Evolutionary conservation across 2,888 invertebrate genomes (phyloP).

Genomic region (Clostera curtula): DNA sequence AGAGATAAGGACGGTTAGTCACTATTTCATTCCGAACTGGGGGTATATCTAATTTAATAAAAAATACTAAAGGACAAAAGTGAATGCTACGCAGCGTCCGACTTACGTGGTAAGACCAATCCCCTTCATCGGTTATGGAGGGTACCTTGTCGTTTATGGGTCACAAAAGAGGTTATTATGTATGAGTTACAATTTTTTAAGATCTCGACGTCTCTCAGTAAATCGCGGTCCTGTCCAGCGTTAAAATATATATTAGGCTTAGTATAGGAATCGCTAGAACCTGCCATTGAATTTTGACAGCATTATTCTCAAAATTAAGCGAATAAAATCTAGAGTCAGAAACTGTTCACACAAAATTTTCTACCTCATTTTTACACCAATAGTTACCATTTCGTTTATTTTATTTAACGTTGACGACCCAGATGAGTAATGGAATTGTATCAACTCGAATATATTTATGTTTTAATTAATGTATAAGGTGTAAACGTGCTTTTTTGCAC

Average conservation of each 20-base stretch:
- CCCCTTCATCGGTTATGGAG: too few species aligned
- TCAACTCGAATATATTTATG: constrained; percentile 25
- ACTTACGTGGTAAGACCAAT: too few species aligned
- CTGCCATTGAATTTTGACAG: constrained; percentile 36
- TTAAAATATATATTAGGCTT: constrained; percentile 30
- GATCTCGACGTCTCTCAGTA: constrained; percentile 16
- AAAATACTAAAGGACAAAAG: too few species aligned
- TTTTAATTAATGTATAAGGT: constrained; percentile 24
- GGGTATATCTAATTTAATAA: too few species aligned
- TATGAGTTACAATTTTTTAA: constrained; percentile 4
- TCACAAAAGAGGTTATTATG: too few species aligned
- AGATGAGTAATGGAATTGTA: constrained; percentile 20
- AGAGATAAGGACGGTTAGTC: too few species aligned
- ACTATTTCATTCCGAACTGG: too few species aligned
- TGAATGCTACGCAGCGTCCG: too few species aligned
- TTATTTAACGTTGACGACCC: constrained; percentile 18
- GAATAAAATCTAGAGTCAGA: constrained; percentile 21
- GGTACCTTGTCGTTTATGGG: too few species aligned
- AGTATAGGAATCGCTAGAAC: constrained; percentile 68
- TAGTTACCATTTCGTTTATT: constrained; percentile 35
- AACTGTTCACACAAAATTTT: constrained; percentile 28
- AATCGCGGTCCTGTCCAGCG: constrained; percentile 17
- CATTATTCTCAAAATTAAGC: constrained; percentile 11
- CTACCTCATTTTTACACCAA: constrained; percentile 38
- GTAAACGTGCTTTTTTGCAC: constrained; percentile 39